Base-by-base conservation (phyloP, 2,113 vertebrate species). In the Syngnathus scovelli region DNA sequence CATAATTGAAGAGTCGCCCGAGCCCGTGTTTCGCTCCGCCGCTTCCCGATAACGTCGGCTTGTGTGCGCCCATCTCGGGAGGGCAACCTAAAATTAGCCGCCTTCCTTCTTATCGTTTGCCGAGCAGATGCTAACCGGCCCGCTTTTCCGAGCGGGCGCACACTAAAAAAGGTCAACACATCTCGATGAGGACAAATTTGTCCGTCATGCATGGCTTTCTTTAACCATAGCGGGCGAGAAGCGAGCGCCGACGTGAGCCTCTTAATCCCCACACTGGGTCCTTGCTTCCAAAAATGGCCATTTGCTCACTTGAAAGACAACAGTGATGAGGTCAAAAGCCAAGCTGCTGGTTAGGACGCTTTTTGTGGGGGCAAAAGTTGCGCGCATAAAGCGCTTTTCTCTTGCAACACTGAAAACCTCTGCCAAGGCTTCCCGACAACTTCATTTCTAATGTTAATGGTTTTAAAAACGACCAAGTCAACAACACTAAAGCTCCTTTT, bases 71-170 rank as follows among this genome's bases (percentile, higher is more conserved):
- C 68, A 52, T 19, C 68, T 74, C 59, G 74, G 0, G 33, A 80
- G 77, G 80, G 27, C 73, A 74, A 71, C 70, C 80, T 80, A 83
- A 84, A 86, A 80, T 82, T 81, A 83, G 78, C 66, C n/a, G 7
- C n/a, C n/a, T 71, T 65, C 19, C 62, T 78, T 75, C 65, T 76
- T 71, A 76, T 82, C 67, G 10, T 61, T 77, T 37, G 55, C 15
- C 4, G n/a, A 76, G 76, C 77, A 75, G 67, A 82, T 78, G 74
- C 67, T 69, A 11, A 66, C 43, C 61, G 64, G 37, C 67, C 66
- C 69, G 68, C 44, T 64, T 66, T 64, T 15, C 4, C 37, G 9
- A 11, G 7, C 61, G 58, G 19, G 7, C 16, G 33, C 44, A 69
- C 41, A 37, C 21, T 52, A 51, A 65, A 65, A 21, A 65, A 65